A percentile compares a stretch with the other conserved stretches of the same genome.
Conservation (phyloP, 2,888 invertebrate species). For the Eupithecia tripunctaria region DNA sequence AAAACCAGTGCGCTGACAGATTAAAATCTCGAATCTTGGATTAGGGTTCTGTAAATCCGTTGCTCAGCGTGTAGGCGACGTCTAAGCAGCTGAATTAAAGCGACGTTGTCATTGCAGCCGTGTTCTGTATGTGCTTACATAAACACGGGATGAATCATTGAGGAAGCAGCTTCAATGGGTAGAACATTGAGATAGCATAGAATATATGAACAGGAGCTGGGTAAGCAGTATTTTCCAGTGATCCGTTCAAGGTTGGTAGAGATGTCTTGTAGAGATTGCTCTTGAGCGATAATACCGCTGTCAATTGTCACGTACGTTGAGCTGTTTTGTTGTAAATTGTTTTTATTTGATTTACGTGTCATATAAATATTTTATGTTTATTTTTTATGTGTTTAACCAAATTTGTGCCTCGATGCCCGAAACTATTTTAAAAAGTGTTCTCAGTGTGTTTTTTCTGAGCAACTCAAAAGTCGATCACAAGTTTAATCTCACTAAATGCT, state of each 20-base stretch:
- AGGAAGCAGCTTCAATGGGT: slow-evolving; percentile 2
- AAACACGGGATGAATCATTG: slow-evolving; percentile 22
- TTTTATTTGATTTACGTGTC: too few relatives aligned
- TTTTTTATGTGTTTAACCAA: neutral
- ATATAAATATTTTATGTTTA: too few relatives aligned
- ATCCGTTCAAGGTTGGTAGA: too few relatives aligned
- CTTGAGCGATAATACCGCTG: too few relatives aligned
- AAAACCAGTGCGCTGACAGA: slow-evolving; percentile 9
- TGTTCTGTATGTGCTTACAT: slow-evolving; percentile 26
- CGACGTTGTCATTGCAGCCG: slow-evolving; percentile 39
- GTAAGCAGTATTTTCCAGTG: neutral
- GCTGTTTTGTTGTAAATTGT: too few relatives aligned
- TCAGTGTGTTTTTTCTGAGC: neutral
- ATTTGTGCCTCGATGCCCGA: neutral
- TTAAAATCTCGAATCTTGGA: slow-evolving; percentile 16
- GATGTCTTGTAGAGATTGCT: too few relatives aligned
- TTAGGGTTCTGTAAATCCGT: slow-evolving; percentile 3
- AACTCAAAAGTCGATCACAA: neutral
- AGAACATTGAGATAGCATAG: neutral
- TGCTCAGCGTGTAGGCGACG: slow-evolving; percentile 42
- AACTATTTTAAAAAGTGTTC: neutral
- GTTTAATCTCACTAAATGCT: neutral
- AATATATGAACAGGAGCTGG: neutral
- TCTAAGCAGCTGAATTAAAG: slow-evolving; percentile 25
- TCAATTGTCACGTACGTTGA: too few relatives aligned